Base-by-base conservation (phyloP, 2,888 invertebrate species). In the Cyclophora albipunctata region DNA sequence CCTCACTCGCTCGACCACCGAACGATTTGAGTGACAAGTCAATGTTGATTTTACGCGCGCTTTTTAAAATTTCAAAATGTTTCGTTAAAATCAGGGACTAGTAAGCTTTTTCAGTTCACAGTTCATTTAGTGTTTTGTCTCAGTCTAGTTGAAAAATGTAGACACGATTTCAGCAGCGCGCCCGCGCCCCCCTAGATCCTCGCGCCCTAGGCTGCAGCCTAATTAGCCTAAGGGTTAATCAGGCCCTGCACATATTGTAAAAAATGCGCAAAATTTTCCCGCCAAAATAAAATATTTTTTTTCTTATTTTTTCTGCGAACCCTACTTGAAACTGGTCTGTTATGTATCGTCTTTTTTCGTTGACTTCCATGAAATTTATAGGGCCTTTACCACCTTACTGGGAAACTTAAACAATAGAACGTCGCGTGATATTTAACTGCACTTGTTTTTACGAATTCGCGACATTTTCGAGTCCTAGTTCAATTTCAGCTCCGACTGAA, bases 201-300 rank as follows among this genome's bases (percentile, higher is more conserved):
- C 45, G 51, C 51, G 45, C 48, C 45, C 47, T 51, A 51, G 51
- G 45, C 51, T 48, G 51, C 51, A 47, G 51, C 51, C 48, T 42
- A 47, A 51, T 51, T 47, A 51, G 47, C 50, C 47, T 47, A 51
- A 47, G 47, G 47, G 40, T 40, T 40, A 40, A 40, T 40, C 5
- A 40, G 40, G 40, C 6, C 6, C 40, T 7, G 40, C n/a, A n/a
- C n/a, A n/a, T 1, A 20, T 1, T 20, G 20, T 20, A 20, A 20
- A 20, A 20, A 20, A 20, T 20, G 20, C 20, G 20, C 20, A 20
- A 20, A 20, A 20, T 20, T 20, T 20, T 20, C 20, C 20, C 20
- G 20, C 20, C 2, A 20, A 20, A 20, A 20, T 20, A 20, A 20
- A 20, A 20, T 20, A 20, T 20, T 20, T 20, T 20, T 20, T 6